These are phyloP conservation scores for Empidonax alnorum DNA, from an alignment of 2,113 vertebrate genomes.

Conservation along the genomic window DNA sequence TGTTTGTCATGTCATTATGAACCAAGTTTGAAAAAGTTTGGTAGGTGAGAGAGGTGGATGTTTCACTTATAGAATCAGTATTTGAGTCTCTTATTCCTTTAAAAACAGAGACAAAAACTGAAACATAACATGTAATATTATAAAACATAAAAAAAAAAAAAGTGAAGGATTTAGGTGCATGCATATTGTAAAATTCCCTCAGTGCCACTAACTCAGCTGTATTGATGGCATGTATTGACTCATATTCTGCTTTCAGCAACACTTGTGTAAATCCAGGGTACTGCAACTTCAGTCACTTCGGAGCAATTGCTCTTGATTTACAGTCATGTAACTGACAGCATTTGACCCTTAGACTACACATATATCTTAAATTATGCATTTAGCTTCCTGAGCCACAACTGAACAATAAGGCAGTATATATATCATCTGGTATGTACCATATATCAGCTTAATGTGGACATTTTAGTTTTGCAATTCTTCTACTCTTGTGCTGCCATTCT, in stretches of 20 bases:
- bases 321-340: constrained; percentile 26
- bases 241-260: constrained; percentile 47
- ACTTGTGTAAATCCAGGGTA: constrained; percentile 51
- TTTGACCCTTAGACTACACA: constrained; percentile 66
- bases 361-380: constrained; percentile 66
- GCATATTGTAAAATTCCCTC: constrained; percentile 35
- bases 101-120: not conserved
- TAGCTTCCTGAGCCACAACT: constrained; percentile 21
- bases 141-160: not conserved
- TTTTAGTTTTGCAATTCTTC: constrained; percentile 38
- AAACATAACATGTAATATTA: not conserved
- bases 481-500: constrained; percentile 7
- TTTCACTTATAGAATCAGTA: not conserved
- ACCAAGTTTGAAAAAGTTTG: not conserved
- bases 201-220: constrained; percentile 43
- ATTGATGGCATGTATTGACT: constrained; percentile 43
- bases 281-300: constrained; percentile 53
- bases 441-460: constrained; percentile 51
- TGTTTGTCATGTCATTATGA: not conserved
- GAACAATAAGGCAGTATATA: constrained; percentile 58
- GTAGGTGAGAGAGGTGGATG: not conserved
- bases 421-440: constrained; percentile 32
- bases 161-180: constrained; percentile 9
- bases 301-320: constrained; percentile 63
- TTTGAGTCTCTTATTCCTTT: not conserved